Evolutionary conservation across 2,113 vertebrate genomes (phyloP), one percentile per base, ranked within the genome.

Genomic region (Toxostoma redivivum): DNA sequence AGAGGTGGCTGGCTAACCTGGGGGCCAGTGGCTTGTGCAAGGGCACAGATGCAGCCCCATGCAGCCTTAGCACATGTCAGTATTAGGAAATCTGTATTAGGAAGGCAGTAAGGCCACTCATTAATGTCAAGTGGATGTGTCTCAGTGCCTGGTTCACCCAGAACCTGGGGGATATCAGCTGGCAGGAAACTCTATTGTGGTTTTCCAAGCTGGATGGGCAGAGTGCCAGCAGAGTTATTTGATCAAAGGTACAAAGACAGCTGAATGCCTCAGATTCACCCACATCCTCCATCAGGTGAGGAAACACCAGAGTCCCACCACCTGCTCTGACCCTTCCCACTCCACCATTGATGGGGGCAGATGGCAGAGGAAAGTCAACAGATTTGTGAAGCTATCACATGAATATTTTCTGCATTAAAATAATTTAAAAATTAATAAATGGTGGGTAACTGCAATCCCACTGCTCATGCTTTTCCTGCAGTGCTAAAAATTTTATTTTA

Each of bases 101-200:
- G 19, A 58, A 64, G 65, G 35, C 56, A 87, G 33, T 28, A 40
- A 57, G 35, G 35, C 25, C 12, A 25, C 30, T 56, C 44, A 31
- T 60, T 62, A 76, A 38, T 0, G 1, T 35, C 48, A 54, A 35
- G 9, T 20, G 42, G 57, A 35, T 24, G 27, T 30, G 15, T 38
- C 38, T 33, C 51, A 89, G 58, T 1, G 7, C 37, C 62, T 76
- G 37, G 24, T 4, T 88, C 31, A 74, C 17, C 11, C 38, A 42
- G 28, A 60, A 14, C 47, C 44, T 45, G 15, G 24, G 47, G 56
- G 21, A 17, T 37, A 31, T 40, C 64, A 56, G 33, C 50, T 48
- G 27, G 4, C 15, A 15, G 20, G 51, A 94, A 74, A 54, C 0
- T 2, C 18, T 37, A 0, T 12, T 31, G 14, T 1, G 6, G 8